Evolutionary conservation across 2,113 vertebrate species (phyloP), one percentile per base, ranked within the genome.

Genomic region (Urocitellus parryii): DNA sequence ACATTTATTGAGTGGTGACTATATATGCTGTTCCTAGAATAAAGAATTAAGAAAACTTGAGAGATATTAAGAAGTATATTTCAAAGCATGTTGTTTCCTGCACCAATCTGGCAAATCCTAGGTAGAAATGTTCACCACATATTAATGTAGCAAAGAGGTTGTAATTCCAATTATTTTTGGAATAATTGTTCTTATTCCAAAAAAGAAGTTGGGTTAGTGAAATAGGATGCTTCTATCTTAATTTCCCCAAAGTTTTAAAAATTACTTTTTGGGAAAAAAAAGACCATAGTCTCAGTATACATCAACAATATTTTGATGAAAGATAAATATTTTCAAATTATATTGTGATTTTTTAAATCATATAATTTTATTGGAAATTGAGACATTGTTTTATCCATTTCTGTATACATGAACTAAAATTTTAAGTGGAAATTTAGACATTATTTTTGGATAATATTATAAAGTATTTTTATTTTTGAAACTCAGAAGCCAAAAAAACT

Each of bases 291-390:
- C 8, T 86, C 42, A 65, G 13, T 73, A 84, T 70, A 53, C 70
- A 90, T 16, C 61, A 92, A 65, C 4, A 58, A 56, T 80, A 22
- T 80, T 87, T 97, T 67, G 17, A 24, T 61, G 73, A 96, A 67
- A 91, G 73, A 53, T 3, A 5, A 56, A 72, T 79, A 77, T 74
- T 90, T 96, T 89, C 5, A 68, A 89, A 42, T 61, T 67, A 78
- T 48, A 81, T 27, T 77, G 16, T 68, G 2, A 45, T 77, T 72
- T 45, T 93, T 70, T 48, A 82, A 65, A 65, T 94, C 37, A 86
- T 58, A 76, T 72, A n/a, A 63, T 70, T 53, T 73, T 74, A 42
- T 74, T 79, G 37, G 4, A 82, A 86, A 13, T 68, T 73, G 56
- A 68, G n/a, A 82, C 2, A 12, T 67, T 83, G 7, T 84, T 61